Base-by-base conservation (phyloP, 2,888 invertebrate species). In the Spodoptera picta region DNA sequence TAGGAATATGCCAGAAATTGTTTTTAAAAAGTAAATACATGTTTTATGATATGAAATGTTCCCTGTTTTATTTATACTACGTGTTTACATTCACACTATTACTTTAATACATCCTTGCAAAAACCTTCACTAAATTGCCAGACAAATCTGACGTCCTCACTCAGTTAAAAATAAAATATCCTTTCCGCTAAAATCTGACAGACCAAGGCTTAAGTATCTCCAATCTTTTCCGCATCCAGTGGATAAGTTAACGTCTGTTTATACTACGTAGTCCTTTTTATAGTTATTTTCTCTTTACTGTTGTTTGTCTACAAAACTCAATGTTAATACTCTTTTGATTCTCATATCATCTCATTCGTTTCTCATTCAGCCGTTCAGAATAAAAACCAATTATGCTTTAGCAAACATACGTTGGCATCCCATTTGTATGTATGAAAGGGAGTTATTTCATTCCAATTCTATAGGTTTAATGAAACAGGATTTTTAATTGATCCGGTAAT, bases 401-500 rank as follows among this genome's bases (percentile, higher is more conserved):
- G n/a, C 36, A 27, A 55, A 50, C 44, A 56, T 41, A 43, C 14
- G 1, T 45, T 56, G 52, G 36, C 48, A 66, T 59, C 19, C 19
- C 23, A 66, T 55, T 56, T 52, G 14, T 68, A 45, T 43, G 12
- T 11, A 23, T 55, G 24, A 55, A 48, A 52, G 27, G 50, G 53
- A 54, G 51, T 59, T 36, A 36, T 36, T 45, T 14, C 31, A 27
- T 46, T 72, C 10, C 51, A 52, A 66, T 53, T 60, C 45, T 27
- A 47, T 5, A 9, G 2, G n/a, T 27, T 41, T 55, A 49, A 36
- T n/a, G 43, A 46, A 52, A 43, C 51, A 59, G 12, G 11, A 14
- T 43, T n/a, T 41, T 51, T 72, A 66, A 69, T 72, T 51, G 50
- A 53, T 43, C 27, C 53, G 23, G 27, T 56, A 66, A 69, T 49